phyloP scores from a whole-genome alignment of 2,797 vertebrate species.

The Poecilia picta region DNA sequence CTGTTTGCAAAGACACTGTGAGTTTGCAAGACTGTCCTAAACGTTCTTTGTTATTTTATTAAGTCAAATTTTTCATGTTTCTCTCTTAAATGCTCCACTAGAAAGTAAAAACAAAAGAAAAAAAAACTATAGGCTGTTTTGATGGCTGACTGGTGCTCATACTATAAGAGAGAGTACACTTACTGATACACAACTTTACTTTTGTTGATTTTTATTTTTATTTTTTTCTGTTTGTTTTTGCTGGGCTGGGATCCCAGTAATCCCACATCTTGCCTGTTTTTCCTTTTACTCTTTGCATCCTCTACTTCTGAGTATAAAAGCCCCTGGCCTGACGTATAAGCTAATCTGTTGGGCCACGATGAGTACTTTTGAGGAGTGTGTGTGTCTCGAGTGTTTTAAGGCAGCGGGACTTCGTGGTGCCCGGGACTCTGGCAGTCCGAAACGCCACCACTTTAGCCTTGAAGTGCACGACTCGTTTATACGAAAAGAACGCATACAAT shows the following conservation, averaged over 20 bases:
- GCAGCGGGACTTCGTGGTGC: slow-evolving; percentile 43
- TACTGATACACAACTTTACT: slow-evolving; percentile 49
- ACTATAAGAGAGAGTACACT: slow-evolving; percentile 65
- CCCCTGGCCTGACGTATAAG: slow-evolving; percentile 72
- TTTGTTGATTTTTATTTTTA: slow-evolving; percentile 27
- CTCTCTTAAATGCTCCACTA: slow-evolving; percentile 38
- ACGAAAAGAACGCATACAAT: slow-evolving; percentile 62
- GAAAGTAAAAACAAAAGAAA: slow-evolving; percentile 9
- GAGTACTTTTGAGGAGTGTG: slow-evolving; percentile 42
- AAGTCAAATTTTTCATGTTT: slow-evolving; percentile 43
- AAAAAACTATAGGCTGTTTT: slow-evolving; percentile 38
- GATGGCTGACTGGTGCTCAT: slow-evolving; percentile 51
- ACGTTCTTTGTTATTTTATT: slow-evolving; percentile 48
- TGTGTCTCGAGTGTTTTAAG: slow-evolving; percentile 44
- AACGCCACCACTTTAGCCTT: slow-evolving; percentile 41
- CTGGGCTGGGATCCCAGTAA: slow-evolving; percentile 84
- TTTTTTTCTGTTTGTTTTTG: slow-evolving; percentile 58
- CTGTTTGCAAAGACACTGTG: slow-evolving; percentile 75
- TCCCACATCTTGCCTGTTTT: slow-evolving; percentile 48
- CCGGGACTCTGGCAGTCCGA: slow-evolving; percentile 70
- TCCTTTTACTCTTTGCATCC: slow-evolving; percentile 42
- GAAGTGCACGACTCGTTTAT: slow-evolving; percentile 21
- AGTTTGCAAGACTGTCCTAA: slow-evolving; percentile 63
- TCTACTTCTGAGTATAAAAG: slow-evolving; percentile 41
- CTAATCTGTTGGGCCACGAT: slow-evolving; percentile 48